Base-by-base conservation (phyloP, 2,888 invertebrate genomes). In the Cryptocephalus moraei region DNA sequence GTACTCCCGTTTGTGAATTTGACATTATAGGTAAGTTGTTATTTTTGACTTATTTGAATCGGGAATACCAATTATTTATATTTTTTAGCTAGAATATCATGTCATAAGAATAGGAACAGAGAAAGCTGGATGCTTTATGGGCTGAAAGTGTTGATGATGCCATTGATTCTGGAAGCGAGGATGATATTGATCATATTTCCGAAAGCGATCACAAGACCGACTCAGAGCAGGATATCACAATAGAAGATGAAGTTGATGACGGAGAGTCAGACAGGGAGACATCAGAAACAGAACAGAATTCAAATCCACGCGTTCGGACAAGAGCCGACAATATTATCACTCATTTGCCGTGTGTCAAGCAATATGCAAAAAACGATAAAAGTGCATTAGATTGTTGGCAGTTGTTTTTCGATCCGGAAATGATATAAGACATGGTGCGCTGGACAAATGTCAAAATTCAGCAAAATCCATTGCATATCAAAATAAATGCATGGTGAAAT, bases 191-290 rank as follows among this genome's bases (percentile, higher is more conserved):
- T 13, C 36, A 36, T 34, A 44, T 36, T 11, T 44, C 36, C 10
- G 44, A 44, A 36, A 43, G 34, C 44, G 44, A 44, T 10, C 44
- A 44, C 36, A 36, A 44, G 34, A 44, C 44, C 36, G 44, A 44
- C 34, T 44, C 44, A 10, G 14, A 44, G 22, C 44, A 44, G 43
- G 34, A 43, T 43, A 43, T 43, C 43, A 34, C 36, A 44, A 33
- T 13, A 33, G 36, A 44, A 44, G 44, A 44, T 44, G 1, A 36
- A 14, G 36, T 44, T 44, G 12, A 34, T 44, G 44, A 44, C 44
- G 9, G 44, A 36, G 13, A 36, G 8, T 44, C 36, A 44, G 44
- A 36, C 22, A 44, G 22, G 3, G 10, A 31, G 4, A 32, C 11
- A 43, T 43, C 33, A 33, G 14, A 40, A 40, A 13, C 12, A 13